A percentile compares a stretch with the other conserved stretches of the same genome.
These are phyloP conservation scores for Aramus guarauna DNA, from an alignment of 2,113 vertebrate genomes.

Conservation along the genomic window DNA sequence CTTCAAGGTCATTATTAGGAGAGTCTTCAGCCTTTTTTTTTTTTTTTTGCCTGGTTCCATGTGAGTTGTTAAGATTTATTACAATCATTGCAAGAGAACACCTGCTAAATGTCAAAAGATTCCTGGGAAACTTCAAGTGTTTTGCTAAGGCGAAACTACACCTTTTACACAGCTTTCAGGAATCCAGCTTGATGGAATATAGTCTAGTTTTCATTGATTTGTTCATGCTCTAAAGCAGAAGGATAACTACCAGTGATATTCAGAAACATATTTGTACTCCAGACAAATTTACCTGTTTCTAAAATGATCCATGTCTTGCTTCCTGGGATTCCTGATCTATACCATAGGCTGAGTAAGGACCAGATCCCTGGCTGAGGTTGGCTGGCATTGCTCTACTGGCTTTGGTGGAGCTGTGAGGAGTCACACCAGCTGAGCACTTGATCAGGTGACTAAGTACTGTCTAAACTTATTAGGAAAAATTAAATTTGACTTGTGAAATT, in stretches of 20 bases:
- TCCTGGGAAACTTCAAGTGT: constrained; percentile 13
- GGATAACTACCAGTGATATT: not conserved
- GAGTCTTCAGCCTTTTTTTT: not conserved
- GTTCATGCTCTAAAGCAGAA: not conserved
- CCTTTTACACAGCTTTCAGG: not conserved
- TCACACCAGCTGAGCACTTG: not conserved
- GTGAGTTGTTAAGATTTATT: constrained; percentile 31
- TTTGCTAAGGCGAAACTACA: not conserved
- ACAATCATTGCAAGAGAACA: not conserved
- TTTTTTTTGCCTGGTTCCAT: not conserved
- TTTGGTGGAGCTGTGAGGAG: not conserved
- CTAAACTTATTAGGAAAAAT: not conserved
- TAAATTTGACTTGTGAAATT: not conserved
- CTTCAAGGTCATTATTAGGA: constrained; percentile 43
- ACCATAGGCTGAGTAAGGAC: not conserved
- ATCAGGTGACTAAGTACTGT: not conserved
- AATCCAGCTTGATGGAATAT: not conserved
- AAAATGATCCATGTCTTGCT: not conserved
- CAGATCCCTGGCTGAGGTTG: not conserved
- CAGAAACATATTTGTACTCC: not conserved
- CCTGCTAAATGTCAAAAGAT: constrained; percentile 34
- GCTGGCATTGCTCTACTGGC: not conserved
- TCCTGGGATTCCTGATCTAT: not conserved
- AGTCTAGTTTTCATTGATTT: not conserved
- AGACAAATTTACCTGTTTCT: not conserved